Percentiles rank a stretch among this genome's conserved stretches.
phyloP scores from a whole-genome alignment of 2,888 invertebrate genomes.

The Drosophila koepferae region DNA sequence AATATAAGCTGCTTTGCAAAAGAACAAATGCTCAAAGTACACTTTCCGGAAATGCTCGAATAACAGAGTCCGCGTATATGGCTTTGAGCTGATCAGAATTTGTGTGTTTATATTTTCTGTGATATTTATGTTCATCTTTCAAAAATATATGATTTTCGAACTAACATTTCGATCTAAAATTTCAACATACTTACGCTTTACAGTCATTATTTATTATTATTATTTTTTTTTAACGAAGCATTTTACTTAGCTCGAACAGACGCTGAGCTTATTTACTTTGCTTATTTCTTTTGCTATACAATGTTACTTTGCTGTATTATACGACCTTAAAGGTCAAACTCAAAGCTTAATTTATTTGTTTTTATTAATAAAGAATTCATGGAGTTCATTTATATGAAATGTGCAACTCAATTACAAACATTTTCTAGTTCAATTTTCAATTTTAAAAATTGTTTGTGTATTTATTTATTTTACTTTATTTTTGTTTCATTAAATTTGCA shows the following conservation, averaged over 20 bases:
- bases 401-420: not conserved
- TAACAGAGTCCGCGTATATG: too few relatives aligned
- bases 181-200: too few relatives aligned
- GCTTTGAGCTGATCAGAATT: not conserved
- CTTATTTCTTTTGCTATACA: too few relatives aligned
- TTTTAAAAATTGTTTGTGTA: too few relatives aligned
- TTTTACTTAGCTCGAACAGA: too few relatives aligned
- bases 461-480: not conserved
- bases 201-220: too few relatives aligned
- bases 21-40: slow-evolving; percentile 10
- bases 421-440: too few relatives aligned
- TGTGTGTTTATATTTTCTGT: not conserved
- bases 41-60: not conserved
- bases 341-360: not conserved
- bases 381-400: not conserved
- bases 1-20: slow-evolving; percentile 12
- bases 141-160: not conserved
- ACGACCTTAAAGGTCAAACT: too few relatives aligned
- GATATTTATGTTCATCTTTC: not conserved
- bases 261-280: too few relatives aligned
- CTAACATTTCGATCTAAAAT: not conserved
- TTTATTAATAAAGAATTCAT: not conserved
- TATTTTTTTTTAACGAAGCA: too few relatives aligned
- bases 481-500: not conserved
- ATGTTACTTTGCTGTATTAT: too few relatives aligned